These are phyloP conservation scores for Amphiura filiformis DNA, from an alignment of 35 echinoderm and acorn worm genomes.

Conservation along the genomic window DNA sequence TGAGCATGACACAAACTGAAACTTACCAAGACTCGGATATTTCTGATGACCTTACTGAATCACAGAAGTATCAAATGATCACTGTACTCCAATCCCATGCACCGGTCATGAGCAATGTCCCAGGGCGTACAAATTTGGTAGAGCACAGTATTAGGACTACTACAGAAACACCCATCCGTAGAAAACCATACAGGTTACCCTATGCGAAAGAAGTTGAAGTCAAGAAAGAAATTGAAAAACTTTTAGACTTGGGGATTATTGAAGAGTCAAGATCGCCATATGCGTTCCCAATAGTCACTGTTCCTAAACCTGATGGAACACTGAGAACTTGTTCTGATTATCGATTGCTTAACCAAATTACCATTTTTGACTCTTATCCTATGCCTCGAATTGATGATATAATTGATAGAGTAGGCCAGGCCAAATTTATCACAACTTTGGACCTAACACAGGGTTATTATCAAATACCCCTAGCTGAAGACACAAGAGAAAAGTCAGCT, in stretches of 20 bases:
- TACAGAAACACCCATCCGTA: slow-evolving; percentile 14
- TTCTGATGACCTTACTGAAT: not conserved
- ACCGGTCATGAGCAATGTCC: slow-evolving; percentile 45
- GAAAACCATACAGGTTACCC: slow-evolving; percentile 18
- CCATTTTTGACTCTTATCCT: not conserved
- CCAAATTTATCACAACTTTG: slow-evolving; percentile 35
- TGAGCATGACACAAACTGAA: not conserved
- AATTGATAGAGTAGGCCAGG: slow-evolving; percentile 13
- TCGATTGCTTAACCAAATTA: slow-evolving; percentile 21
- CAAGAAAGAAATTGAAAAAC: slow-evolving; percentile 30
- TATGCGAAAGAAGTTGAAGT: slow-evolving; percentile 7
- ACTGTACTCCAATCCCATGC: not conserved
- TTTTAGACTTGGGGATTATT: slow-evolving; percentile 53
- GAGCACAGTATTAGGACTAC: slow-evolving; percentile 13
- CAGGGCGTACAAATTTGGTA: not conserved
- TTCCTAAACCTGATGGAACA: slow-evolving; percentile 41
- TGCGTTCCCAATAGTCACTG: slow-evolving; percentile 31
- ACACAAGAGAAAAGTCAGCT: slow-evolving; percentile 54
- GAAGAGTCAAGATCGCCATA: slow-evolving; percentile 41
- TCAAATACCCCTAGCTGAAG: slow-evolving; percentile 49
- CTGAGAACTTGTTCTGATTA: slow-evolving; percentile 42
- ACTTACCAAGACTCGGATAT: not conserved
- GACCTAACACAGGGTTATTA: slow-evolving; percentile 55
- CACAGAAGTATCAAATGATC: not conserved
- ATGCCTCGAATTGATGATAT: slow-evolving; percentile 27